A percentile compares a stretch with the other conserved stretches of the same genome.
Evolutionary conservation across 2,113 vertebrate species (phyloP).

Genomic region (Toxotes jaculatrix): DNA sequence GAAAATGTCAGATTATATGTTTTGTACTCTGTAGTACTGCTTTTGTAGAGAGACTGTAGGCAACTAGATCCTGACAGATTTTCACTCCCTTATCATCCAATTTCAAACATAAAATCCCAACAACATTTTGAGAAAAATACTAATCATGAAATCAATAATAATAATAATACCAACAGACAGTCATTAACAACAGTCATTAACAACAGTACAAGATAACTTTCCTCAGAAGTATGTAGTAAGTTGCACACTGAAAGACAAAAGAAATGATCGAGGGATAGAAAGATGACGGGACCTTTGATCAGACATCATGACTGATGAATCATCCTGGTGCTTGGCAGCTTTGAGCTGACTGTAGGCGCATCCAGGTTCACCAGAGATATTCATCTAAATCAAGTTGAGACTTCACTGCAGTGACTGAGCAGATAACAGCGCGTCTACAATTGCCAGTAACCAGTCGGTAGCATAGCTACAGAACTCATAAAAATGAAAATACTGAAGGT

Average conservation of each 20-base stretch:
- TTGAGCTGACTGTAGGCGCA: neutral
- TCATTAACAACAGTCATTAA: too few relatives aligned
- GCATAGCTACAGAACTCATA: neutral
- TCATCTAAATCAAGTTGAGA: slow-evolving; percentile 20
- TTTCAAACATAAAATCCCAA: too few relatives aligned
- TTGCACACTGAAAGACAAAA: neutral
- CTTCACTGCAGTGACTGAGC: slow-evolving; percentile 3
- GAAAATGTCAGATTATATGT: neutral
- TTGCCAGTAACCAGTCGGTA: neutral
- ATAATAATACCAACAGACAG: too few relatives aligned
- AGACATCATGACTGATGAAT: slow-evolving; percentile 4
- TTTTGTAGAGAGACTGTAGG: neutral
- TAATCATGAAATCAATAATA: too few relatives aligned
- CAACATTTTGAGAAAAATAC: too few relatives aligned
- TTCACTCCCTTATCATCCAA: neutral
- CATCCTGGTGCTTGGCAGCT: slow-evolving; percentile 21
- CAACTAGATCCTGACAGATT: too few relatives aligned
- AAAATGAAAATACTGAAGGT: neutral
- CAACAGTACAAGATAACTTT: too few relatives aligned
- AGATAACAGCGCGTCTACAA: neutral
- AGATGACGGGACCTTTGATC: slow-evolving; percentile 4
- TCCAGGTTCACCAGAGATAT: slow-evolving; percentile 8
- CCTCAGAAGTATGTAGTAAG: too few relatives aligned
- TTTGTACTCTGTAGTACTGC: neutral
- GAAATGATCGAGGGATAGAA: neutral